Evolutionary conservation across 2,888 invertebrate species (phyloP).

Genomic region (Stenodera caucasica): DNA sequence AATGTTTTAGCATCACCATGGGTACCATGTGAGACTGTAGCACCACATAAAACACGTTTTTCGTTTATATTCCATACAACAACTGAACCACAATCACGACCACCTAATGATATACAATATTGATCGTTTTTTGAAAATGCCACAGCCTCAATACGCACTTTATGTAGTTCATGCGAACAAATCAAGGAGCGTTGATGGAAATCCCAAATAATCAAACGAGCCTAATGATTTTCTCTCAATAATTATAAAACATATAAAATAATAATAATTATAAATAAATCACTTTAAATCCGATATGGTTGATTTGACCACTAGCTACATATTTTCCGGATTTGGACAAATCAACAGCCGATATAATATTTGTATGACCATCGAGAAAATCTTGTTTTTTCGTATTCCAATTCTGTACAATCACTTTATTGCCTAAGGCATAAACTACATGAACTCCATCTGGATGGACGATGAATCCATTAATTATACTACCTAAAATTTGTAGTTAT

Average conservation of each 20-base stretch:
- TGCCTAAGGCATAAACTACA: conserved; percentile 76
- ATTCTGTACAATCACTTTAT: conserved; percentile 73
- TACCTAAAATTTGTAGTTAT: conserved; percentile 49
- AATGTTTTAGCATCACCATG: conserved; percentile 50
- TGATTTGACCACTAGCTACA: conserved; percentile 88
- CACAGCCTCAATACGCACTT: conserved; percentile 85
- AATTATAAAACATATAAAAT: conserved; percentile 11
- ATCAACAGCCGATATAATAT: conserved; percentile 75
- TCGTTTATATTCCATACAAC: conserved; percentile 78
- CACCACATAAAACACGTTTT: conserved; percentile 56
- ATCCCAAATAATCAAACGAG: conserved; percentile 86
- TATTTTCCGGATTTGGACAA: conserved; percentile 75
- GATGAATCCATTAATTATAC: conserved; percentile 62
- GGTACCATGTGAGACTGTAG: conserved; percentile 48
- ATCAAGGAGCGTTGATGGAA: conserved; percentile 66
- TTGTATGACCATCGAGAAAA: conserved; percentile 79
- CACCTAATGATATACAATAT: conserved; percentile 77
- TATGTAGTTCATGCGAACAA: conserved; percentile 79
- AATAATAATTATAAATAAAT: conserved; percentile 4
- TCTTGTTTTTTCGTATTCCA: conserved; percentile 70
- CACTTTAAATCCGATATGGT: conserved; percentile 87
- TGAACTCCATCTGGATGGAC: conserved; percentile 73
- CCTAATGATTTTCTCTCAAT: conserved; percentile 48
- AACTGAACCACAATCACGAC: conserved; percentile 85
- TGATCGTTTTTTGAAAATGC: conserved; percentile 79